These are phyloP conservation scores for Drosophila bunnanda DNA, from an alignment of 2,888 invertebrate genomes.

Conservation along the genomic window DNA sequence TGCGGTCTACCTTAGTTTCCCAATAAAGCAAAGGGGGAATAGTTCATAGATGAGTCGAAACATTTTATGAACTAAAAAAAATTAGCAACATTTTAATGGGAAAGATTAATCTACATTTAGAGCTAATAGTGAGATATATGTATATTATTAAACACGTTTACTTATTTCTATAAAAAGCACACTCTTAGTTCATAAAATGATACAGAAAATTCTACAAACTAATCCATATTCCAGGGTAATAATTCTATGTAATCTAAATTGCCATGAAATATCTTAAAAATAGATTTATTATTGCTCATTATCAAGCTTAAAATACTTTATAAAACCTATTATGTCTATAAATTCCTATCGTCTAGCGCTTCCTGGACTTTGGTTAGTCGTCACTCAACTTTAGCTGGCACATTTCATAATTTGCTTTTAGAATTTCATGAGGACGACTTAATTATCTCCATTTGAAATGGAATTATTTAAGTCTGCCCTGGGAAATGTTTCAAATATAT, in stretches of 20 bases:
- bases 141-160: not conserved
- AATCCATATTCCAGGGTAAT: no score
- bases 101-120: not conserved
- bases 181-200: no score
- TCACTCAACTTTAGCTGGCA: not conserved
- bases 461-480: not conserved
- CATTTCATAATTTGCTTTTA: not conserved
- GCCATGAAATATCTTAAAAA: not conserved
- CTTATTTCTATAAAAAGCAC: not conserved
- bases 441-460: not conserved
- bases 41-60: not conserved
- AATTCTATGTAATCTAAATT: not conserved
- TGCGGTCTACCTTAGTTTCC: not conserved
- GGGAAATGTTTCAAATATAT: conserved; percentile 1
- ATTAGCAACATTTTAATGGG: not conserved
- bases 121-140: not conserved
- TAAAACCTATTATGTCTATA: not conserved
- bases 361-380: conserved; percentile 2
- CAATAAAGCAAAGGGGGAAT: not conserved
- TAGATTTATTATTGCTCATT: not conserved
- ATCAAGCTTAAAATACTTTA: not conserved
- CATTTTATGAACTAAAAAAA: not conserved
- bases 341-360: not conserved
- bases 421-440: not conserved
- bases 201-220: not conserved